A percentile compares a stretch with the other conserved stretches of the same genome.
Conservation (phyloP, 2,797 vertebrate genomes). For the Crotalus adamanteus region DNA sequence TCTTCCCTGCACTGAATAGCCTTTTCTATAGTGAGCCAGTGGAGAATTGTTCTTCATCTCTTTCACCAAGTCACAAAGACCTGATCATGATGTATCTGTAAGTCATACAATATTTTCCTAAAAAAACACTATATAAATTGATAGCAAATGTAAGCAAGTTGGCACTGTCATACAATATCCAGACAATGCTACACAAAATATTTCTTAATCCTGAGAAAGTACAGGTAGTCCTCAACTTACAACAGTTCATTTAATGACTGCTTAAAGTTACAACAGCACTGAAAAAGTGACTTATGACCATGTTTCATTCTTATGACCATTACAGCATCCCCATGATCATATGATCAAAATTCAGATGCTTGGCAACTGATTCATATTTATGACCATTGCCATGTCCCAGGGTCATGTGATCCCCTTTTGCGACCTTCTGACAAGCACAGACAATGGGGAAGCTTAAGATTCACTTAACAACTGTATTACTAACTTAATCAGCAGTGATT, state of each 20-base stretch:
- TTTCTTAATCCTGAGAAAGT: not conserved
- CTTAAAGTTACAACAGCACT: not conserved
- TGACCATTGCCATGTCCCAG: rapidly evolving
- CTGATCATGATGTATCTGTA: not conserved
- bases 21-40: not conserved
- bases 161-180: not conserved
- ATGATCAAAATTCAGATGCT: not conserved
- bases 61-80: not conserved
- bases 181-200: not conserved
- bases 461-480: not conserved
- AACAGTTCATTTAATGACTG: not conserved
- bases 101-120: not conserved
- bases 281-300: not conserved
- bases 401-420: not conserved
- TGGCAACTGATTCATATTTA: not conserved
- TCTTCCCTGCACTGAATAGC: not conserved
- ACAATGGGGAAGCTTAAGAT: not conserved
- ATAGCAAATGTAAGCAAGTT: not conserved
- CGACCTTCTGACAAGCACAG: not conserved
- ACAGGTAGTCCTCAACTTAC: not conserved
- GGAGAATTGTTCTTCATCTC: not conserved
- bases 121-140: not conserved
- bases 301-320: not conserved
- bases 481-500: not conserved
- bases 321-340: not conserved